Conservation (phyloP, 2,113 vertebrate species). For the Diphyllodes magnificus region DNA sequence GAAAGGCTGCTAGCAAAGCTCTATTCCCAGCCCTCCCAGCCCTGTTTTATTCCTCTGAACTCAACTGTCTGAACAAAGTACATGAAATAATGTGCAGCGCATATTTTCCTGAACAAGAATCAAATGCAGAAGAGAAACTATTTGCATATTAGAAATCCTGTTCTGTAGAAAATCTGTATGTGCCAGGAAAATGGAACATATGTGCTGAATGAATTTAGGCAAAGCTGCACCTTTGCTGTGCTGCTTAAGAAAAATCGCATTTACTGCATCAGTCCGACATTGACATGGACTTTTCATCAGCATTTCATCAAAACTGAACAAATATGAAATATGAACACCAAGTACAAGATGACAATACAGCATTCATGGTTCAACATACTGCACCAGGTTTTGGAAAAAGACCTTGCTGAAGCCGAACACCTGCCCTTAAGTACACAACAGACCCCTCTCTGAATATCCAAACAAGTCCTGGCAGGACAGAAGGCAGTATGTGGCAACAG, state of each 20-base stretch:
- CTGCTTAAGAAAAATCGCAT: background rate
- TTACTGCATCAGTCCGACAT: background rate
- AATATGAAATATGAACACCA: background rate
- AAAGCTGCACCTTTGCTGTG: background rate
- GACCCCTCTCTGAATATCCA: fast-evolving
- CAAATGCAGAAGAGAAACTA: background rate
- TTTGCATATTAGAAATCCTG: background rate
- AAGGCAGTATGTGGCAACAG: background rate
- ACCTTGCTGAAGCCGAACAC: background rate
- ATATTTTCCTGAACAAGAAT: background rate
- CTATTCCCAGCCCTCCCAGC: background rate
- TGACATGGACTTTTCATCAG: background rate
- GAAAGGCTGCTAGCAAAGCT: background rate
- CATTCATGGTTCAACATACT: background rate
- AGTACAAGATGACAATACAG: background rate
- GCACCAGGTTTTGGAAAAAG: background rate
- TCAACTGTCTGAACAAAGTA: background rate
- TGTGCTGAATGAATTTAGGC: background rate
- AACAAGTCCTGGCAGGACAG: background rate
- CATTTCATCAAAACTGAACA: background rate
- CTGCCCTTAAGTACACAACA: background rate
- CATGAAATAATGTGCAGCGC: background rate
- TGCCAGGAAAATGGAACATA: background rate
- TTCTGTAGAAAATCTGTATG: background rate
- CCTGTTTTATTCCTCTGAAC: background rate